These are phyloP conservation scores for Cepaea hortensis DNA, from an alignment of 2,888 invertebrate genomes.

Conservation along the genomic window DNA sequence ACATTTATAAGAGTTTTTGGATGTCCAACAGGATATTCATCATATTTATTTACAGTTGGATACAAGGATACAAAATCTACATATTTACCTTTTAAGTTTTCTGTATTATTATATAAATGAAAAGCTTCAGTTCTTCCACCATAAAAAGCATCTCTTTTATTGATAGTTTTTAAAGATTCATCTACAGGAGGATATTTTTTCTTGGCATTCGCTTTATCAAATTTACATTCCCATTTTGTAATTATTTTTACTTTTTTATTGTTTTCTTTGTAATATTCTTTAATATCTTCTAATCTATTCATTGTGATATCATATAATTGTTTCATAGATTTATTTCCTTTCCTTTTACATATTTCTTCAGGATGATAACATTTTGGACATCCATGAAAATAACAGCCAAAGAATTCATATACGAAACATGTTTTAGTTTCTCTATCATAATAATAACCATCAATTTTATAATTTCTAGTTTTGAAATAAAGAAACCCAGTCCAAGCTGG, in stretches of 20 bases:
- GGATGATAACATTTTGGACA: conserved; percentile 24
- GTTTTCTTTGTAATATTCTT: background rate
- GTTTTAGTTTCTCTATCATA: conserved; percentile 1
- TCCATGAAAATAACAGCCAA: conserved; percentile 24
- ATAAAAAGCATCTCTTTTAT: conserved; percentile 30
- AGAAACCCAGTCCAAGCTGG: no score
- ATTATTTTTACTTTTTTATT: background rate
- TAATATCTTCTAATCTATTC: conserved; percentile 10
- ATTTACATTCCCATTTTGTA: conserved; percentile 19
- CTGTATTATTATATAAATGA: conserved; percentile 14
- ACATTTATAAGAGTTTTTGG: conserved; percentile 15
- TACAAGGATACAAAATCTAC: conserved; percentile 13
- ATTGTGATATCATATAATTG: conserved; percentile 3
- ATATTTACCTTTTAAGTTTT: conserved; percentile 18
- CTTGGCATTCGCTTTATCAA: background rate
- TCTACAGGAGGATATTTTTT: conserved; percentile 10
- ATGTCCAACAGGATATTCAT: conserved; percentile 27
- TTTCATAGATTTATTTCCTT: conserved; percentile 22
- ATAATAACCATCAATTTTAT: conserved; percentile 25
- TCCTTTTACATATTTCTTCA: conserved; percentile 18
- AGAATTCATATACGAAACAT: conserved; percentile 1
- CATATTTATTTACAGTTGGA: conserved; percentile 33
- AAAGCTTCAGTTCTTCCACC: conserved; percentile 25
- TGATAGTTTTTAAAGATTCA: background rate
- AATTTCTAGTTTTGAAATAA: background rate